Percentiles rank a stretch among this genome's conserved stretches.
Evolutionary conservation across 2,113 vertebrate species (phyloP).

Genomic region (Ovibos moschatus): DNA sequence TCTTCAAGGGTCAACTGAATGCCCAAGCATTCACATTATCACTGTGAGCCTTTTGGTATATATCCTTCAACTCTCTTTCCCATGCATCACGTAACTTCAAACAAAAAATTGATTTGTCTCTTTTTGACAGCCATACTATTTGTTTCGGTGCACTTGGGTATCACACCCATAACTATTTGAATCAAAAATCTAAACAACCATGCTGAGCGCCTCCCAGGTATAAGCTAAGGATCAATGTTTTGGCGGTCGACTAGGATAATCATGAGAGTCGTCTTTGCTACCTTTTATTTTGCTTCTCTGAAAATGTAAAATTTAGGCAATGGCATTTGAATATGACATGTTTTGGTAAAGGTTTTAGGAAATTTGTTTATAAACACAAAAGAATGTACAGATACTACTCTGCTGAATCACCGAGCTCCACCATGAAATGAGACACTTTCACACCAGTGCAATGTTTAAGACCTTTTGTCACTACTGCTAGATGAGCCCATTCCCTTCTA

Average conservation of each 20-base stretch:
- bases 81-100: neutral
- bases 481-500: neutral
- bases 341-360: neutral
- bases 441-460: neutral
- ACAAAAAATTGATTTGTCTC: neutral
- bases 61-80: neutral
- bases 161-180: neutral
- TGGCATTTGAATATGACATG: neutral
- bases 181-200: neutral
- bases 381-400: neutral
- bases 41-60: neutral
- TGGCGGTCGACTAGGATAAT: neutral
- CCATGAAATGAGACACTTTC: neutral
- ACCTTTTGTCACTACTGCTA: neutral
- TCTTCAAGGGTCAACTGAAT: neutral
- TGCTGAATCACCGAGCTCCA: neutral
- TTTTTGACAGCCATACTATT: neutral
- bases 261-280: neutral
- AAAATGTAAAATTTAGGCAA: neutral
- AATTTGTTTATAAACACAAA: neutral
- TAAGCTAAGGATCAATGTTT: neutral
- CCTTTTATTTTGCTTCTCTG: neutral
- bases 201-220: neutral
- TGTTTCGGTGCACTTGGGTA: neutral
- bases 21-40: neutral